phyloP scores from a whole-genome alignment of 2,888 invertebrate genomes.

The Ophraella communa region DNA sequence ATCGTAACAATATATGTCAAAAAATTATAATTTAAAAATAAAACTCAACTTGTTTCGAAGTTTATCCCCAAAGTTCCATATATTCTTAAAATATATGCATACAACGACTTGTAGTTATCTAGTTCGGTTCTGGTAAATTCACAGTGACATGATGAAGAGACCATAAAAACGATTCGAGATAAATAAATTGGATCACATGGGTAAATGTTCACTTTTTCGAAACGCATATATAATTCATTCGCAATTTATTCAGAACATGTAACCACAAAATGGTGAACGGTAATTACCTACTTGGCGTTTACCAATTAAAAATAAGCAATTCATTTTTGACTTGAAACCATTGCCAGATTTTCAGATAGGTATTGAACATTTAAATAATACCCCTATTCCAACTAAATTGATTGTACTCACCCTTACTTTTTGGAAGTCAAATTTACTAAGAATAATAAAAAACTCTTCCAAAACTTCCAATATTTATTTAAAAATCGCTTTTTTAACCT shows the following conservation, averaged over 20 bases:
- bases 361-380: neutral
- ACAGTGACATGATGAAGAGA: conserved; percentile 30
- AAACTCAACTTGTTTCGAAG: too few relatives aligned
- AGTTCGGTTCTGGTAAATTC: conserved; percentile 26
- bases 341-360: neutral
- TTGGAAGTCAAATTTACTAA: too few relatives aligned
- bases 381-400: too few relatives aligned
- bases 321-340: conserved; percentile 33
- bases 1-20: too few relatives aligned
- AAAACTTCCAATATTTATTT: too few relatives aligned
- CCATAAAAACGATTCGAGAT: conserved; percentile 32
- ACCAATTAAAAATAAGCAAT: conserved; percentile 47
- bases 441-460: too few relatives aligned
- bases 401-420: too few relatives aligned
- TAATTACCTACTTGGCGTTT: conserved; percentile 47
- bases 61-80: too few relatives aligned
- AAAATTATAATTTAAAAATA: too few relatives aligned
- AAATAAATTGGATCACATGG: conserved; percentile 39
- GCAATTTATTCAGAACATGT: conserved; percentile 46
- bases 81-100: neutral
- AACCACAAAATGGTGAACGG: conserved; percentile 45
- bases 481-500: too few relatives aligned
- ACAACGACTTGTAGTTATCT: neutral
- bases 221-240: conserved; percentile 42
- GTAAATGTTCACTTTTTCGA: conserved; percentile 36